Evolutionary conservation across 64 coral and sea anemone genomes (phyloP).

Genomic region (Actinia tenebrosa): DNA sequence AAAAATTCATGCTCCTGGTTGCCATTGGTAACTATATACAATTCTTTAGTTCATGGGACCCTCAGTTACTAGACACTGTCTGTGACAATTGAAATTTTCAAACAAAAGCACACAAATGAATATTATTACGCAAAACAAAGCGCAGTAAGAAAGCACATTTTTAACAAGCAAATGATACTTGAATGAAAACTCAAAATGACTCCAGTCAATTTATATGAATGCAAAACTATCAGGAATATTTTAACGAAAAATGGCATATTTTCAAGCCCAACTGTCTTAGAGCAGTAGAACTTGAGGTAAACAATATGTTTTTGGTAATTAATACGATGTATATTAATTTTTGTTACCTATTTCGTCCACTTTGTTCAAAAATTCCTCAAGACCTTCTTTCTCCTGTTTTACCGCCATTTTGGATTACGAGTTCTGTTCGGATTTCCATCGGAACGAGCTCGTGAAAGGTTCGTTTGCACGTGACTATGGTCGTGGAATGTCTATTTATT

Average conservation of each 20-base stretch:
- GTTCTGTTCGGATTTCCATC: not conserved
- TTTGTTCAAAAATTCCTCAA: not conserved
- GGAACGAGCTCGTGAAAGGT: not conserved
- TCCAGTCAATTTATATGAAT: no score
- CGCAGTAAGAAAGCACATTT: no score
- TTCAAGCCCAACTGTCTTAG: not conserved
- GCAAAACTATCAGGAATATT: no score
- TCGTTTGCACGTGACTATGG: slow-evolving; percentile 17
- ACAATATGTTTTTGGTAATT: not conserved
- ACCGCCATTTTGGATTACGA: not conserved
- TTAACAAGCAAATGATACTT: no score
- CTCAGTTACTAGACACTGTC: not conserved
- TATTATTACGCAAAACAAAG: not conserved
- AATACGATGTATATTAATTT: not conserved
- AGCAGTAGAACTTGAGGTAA: not conserved
- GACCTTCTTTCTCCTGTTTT: not conserved
- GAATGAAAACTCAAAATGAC: no score
- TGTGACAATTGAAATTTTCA: not conserved
- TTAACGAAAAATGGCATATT: no score
- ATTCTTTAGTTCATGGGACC: not conserved
- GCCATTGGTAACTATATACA: not conserved
- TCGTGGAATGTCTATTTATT: slow-evolving; percentile 19
- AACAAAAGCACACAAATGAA: not conserved
- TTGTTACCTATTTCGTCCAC: slow-evolving; percentile 1
- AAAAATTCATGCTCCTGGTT: not conserved